Base-by-base conservation (phyloP, 2,113 vertebrate genomes). In the Microtus montanus region DNA sequence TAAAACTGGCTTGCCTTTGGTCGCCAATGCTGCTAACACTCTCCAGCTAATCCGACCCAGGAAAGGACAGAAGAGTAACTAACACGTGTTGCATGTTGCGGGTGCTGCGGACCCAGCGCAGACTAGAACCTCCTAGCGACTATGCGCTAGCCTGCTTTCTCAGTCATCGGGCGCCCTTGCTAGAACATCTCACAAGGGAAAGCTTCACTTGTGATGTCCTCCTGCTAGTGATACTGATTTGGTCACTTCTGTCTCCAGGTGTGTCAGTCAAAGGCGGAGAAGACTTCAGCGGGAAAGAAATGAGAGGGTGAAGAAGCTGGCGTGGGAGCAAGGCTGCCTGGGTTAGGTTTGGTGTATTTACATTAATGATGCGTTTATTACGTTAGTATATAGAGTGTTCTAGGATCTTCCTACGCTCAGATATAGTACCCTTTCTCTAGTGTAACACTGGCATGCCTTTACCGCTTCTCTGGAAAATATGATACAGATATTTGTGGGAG, bases 81-180 rank as follows among this genome's bases (percentile, higher is more conserved):
- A 58, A 58, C 58, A 20, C 24, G 20, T 9, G 3, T 44, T 15
- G 33, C 12, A 7, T 9, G 6, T 44, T 15, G 33, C 12, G 12
- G 0, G 6, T 20, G 38, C 73, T 1, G 15, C 8, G 11, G n/a
- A 63, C 0, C 38, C 30, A 26, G 44, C 52, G 49, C 13, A 4
- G 8, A 41, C n/a, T 49, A 70, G 41, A 74, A 3, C 15, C 58
- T 33, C 14, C 15, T 6, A 9, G 41, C 15, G 3, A 10, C 35
- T 2, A 3, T 9, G 35, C 4, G 11, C 41, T 14, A 24, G 10
- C 9, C 28, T 54, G 87, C 68, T 82, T 64, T 52, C 47, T 1
- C 41, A 0, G 22, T 28, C 1, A 22, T 24, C 20, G 1, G 30
- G 58, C 0, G 52, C 20, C 11, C 13, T 10, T 0, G 38, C 20